These are phyloP conservation scores for Poecilus cupreus DNA, from an alignment of 2,888 invertebrate species.

Conservation along the genomic window DNA sequence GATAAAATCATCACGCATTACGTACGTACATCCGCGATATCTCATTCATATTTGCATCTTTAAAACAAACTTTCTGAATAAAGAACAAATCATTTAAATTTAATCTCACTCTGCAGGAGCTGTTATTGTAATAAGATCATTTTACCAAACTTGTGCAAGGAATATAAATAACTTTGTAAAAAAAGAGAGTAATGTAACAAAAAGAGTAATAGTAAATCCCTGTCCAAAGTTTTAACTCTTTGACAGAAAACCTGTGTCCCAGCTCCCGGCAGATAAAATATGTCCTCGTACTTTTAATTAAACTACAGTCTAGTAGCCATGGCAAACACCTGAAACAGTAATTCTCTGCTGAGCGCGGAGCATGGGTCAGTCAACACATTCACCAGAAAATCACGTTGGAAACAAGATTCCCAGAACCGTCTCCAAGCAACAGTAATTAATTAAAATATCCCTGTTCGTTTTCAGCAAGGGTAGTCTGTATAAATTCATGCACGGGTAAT, in stretches of 20 bases:
- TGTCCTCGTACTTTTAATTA: conserved; percentile 40
- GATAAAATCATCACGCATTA: conserved; percentile 21
- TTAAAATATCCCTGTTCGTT: conserved; percentile 5
- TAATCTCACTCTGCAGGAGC: background rate
- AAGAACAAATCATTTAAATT: background rate
- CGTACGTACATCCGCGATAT: background rate
- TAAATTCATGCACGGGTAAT: background rate
- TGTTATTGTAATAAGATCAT: background rate
- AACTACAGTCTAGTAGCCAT: conserved; percentile 5
- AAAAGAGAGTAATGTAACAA: background rate
- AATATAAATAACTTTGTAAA: background rate
- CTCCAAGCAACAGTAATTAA: conserved; percentile 13
- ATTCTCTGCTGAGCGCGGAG: background rate
- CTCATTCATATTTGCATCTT: background rate
- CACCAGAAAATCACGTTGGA: conserved; percentile 16
- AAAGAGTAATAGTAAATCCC: conserved; percentile 10
- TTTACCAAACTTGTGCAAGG: conserved; percentile 13
- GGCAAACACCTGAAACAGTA: conserved; percentile 37
- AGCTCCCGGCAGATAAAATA: conserved; percentile 21
- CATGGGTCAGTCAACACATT: conserved; percentile 19
- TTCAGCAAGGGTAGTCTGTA: background rate
- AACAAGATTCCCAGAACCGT: conserved; percentile 15
- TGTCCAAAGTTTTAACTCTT: conserved; percentile 16
- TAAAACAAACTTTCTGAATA: background rate
- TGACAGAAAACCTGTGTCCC: conserved; percentile 22